Percentiles rank a stretch among this genome's conserved stretches.
Conservation (phyloP, 2,888 invertebrate species). For the Sclerodermus sp. region DNA sequence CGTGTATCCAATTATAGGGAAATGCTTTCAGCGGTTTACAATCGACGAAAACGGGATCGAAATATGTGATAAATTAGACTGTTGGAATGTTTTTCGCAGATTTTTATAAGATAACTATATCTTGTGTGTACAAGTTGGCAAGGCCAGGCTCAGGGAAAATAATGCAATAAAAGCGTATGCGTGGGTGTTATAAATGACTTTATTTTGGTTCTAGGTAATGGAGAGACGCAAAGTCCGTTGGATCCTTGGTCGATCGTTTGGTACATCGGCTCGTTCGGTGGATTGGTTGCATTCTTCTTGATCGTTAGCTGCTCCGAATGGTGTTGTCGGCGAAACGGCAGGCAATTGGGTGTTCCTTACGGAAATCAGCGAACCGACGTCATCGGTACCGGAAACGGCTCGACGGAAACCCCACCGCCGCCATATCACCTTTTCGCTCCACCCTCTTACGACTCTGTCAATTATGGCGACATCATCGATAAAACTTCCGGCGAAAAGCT, state of each 20-base stretch:
- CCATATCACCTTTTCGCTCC: slow-evolving; percentile 64
- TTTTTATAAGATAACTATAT: too few species aligned
- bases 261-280: slow-evolving; percentile 64
- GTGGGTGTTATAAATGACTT: too few species aligned
- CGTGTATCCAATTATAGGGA: too few species aligned
- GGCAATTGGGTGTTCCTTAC: slow-evolving; percentile 43
- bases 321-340: slow-evolving; percentile 58
- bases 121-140: too few species aligned
- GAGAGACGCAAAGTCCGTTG: slow-evolving; percentile 45
- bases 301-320: slow-evolving; percentile 63
- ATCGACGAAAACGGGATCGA: too few species aligned
- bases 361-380: slow-evolving; percentile 36
- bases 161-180: too few species aligned
- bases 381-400: slow-evolving; percentile 18
- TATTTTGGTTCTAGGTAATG: slow-evolving; percentile 5
- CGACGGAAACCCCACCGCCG: slow-evolving; percentile 59
- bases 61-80: too few species aligned
- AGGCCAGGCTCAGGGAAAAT: too few species aligned
- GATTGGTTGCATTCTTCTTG: slow-evolving; percentile 62
- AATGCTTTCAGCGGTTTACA: too few species aligned
- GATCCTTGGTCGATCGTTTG: slow-evolving; percentile 64
- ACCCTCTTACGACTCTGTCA: slow-evolving; percentile 61
- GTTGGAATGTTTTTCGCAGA: too few species aligned
- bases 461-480: slow-evolving; percentile 55
- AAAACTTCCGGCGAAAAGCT: slow-evolving; percentile 49